Evolutionary conservation across 1,140 invertebrate genomes (phyloP), one percentile per base, ranked within the genome.

Genomic region (Heliconius eleuchia): DNA sequence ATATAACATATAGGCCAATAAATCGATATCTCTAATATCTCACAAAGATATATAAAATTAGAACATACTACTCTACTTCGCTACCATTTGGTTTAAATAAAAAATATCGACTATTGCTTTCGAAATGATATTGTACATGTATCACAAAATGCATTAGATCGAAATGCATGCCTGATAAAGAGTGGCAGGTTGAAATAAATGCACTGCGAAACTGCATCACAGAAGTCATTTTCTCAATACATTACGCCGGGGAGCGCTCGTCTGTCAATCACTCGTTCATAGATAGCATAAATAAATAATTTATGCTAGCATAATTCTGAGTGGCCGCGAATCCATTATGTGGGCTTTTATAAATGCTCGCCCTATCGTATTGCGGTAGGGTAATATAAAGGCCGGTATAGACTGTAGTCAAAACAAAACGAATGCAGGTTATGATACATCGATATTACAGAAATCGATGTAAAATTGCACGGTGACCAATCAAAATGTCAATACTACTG

Each of bases 261-360:
- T 77, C 87, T 89, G 92, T 94, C 92, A 94, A 92, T 94, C 92
- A 94, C 84, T 87, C 84, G 77, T 83, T 87, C 85, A 90, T 87
- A 87, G 86, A 87, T 85, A 83, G 74, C 86, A 92, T 93, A 90
- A 94, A 92, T 91, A 92, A 94, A 46, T 46, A 46, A 46, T 46
- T 46, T 94, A 92, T 89, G 92, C 90, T 88, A 91, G 87, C 82
- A 81, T 88, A 91, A 92, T 93, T 85, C 90, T 85, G 87, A 88
- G 88, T 87, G 88, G 85, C 87, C 88, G 83, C 88, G 85, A 88
- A 90, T 91, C 88, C 89, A 94, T 94, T 94, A 92, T 86, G 86
- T 86, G 85, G 81, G 77, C 87, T 90, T 92, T 92, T 91, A 89
- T 88, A 90, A 90, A 91, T 83, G 86, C 85, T 81, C 82, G 83